Base-by-base conservation (phyloP, 2,113 vertebrate species). In the Pipra filicauda region DNA sequence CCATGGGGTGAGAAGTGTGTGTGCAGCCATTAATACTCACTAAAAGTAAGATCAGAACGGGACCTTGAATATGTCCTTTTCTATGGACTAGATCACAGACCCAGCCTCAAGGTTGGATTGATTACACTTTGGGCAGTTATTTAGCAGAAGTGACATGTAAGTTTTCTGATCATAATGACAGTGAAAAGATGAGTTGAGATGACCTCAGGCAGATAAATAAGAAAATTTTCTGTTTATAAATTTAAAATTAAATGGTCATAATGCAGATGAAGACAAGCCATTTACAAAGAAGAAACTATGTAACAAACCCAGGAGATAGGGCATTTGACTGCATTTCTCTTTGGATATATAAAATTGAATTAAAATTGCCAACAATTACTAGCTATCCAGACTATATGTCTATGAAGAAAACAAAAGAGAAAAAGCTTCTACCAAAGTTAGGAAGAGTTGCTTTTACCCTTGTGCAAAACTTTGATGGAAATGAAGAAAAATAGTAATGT, bases 31-130 rank as follows among this genome's bases (percentile, higher is more conserved):
- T 93, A 61, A 70, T 43, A 48, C 24, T 61, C 69, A 73, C 64
- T 76, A 86, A 83, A 91, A 73, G 37, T 48, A 44, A 73, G 19
- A 81, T 61, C 73, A 91, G 73, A 84, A 86, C 69, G 15, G 48
- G 54, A 55, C 33, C 44, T 72, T 46, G 55, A 55, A 61, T 8
- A 19, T 4, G 17, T 61, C 30, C 43, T 84, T 77, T 77, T 51
- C 48, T 70, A 5, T 20, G n/a, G 33, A 46, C 46, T 84, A 35
- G 21, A 27, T 37, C 59, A 30, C 30, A 77, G 30, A 65, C 43
- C 43, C 52, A 92, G 22, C 52, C 59, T 92, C 18, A 7, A 37
- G 49, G 23, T 3, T 86, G 54, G 44, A 15, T 19, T 65, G 58
- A 52, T 76, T 55, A 27, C 11, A 52, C 41, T 72, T 51, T 89